Conservation (phyloP, 2,888 invertebrate species). For the Pristionchus japonicus region DNA sequence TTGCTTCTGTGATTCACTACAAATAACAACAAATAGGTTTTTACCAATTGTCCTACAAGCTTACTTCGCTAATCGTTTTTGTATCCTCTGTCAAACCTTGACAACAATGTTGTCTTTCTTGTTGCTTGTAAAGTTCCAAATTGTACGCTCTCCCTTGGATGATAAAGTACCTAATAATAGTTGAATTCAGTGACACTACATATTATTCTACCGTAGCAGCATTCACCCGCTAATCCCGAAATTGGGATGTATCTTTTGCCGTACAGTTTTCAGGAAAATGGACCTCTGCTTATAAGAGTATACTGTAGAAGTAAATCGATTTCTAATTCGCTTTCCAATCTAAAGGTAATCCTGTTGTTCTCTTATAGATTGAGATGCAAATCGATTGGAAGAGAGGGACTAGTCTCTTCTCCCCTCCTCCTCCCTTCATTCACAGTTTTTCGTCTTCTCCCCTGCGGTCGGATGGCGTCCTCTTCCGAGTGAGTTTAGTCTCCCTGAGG, state of each 20-base stretch:
- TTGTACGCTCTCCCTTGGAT: background rate
- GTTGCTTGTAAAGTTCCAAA: constrained; percentile 13
- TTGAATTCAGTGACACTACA: no score
- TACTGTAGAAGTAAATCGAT: no score
- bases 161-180: background rate
- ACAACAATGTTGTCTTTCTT: constrained; percentile 2
- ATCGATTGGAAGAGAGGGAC: background rate
- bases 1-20: background rate
- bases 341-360: background rate
- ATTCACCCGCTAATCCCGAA: no score
- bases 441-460: constrained; percentile 5
- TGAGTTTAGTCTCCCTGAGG: background rate
- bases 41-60: background rate
- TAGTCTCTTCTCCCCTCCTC: background rate
- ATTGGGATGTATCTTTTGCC: no score
- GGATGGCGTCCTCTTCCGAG: background rate
- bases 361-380: background rate
- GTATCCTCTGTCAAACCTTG: background rate
- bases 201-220: no score
- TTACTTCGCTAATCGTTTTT: background rate
- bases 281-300: no score
- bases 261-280: no score
- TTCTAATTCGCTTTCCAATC: no score
- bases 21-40: background rate
- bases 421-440: constrained; percentile 27